Evolutionary conservation across 2,797 vertebrate genomes (phyloP), one percentile per base, ranked within the genome.

Genomic region (Danio kyathit): DNA sequence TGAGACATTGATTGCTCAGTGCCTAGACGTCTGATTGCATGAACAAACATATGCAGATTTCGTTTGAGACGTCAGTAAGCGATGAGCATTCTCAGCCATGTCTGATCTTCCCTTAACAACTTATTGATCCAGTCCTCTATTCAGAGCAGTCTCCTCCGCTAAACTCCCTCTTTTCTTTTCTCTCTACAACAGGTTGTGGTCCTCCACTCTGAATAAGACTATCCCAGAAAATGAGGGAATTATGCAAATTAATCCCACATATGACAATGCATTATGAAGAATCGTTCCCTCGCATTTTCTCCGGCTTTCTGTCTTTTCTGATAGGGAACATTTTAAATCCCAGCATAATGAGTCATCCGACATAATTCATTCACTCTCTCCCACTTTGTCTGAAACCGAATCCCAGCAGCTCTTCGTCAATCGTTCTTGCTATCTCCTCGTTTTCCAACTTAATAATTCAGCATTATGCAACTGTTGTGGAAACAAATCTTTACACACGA

Each of bases 71-170:
- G 81, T 83, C 85, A 87, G 89, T 89, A 86, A 79, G 87, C 86
- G 90, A 60, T 86, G 85, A 88, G 89, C 86, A 84, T 86, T 88
- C 79, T 89, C 82, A 89, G 85, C 85, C 84, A 86, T 76, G 51
- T 89, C 89, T 87, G 85, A 83, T 89, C 92, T 86, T 86, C 88
- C 86, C 54, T 91, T 92, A 91, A 93, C 90, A 85, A 88, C 82
- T 84, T 94, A 94, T 95, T 88, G 92, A 94, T 94, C 88, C 86
- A 91, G 91, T 93, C 88, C 89, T 87, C 89, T 92, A 93, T 94
- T 92, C 92, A 90, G 83, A 87, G 74, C 82, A 79, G 56, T 52
- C 85, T 80, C 79, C 89, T 74, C 46, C 60, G 38, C 60, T 70
- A 29, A 69, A 38, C 59, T 74, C 64, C 14, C 46, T 57, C 77